Conservation (phyloP, 2,888 invertebrate genomes). For the Agrochola litura region DNA sequence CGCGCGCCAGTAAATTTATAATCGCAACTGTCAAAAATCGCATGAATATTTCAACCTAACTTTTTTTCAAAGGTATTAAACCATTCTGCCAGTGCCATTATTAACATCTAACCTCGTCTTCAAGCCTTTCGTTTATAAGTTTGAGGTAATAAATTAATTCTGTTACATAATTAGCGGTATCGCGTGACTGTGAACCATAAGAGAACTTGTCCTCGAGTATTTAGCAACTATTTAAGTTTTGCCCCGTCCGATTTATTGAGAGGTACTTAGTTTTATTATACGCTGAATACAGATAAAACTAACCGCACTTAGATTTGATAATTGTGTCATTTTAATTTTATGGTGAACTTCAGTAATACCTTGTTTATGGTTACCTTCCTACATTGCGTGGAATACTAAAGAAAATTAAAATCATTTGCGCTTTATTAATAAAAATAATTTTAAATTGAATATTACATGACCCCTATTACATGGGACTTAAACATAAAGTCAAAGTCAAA, state of each 20-base stretch:
- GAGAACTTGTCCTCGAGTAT: slow-evolving; percentile 81
- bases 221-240: slow-evolving; percentile 80
- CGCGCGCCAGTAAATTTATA: slow-evolving; percentile 14
- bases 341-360: slow-evolving; percentile 22
- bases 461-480: no score
- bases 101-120: slow-evolving; percentile 56
- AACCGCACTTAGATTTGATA: slow-evolving; percentile 52
- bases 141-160: slow-evolving; percentile 81
- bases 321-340: slow-evolving; percentile 46
- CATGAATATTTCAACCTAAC: slow-evolving; percentile 3
- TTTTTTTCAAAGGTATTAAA: slow-evolving; percentile 37
- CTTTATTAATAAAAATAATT: slow-evolving; percentile 34
- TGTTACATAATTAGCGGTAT: slow-evolving; percentile 85
- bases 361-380: slow-evolving; percentile 25
- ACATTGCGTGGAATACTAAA: not conserved
- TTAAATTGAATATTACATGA: slow-evolving; percentile 26
- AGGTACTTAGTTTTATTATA: slow-evolving; percentile 68
- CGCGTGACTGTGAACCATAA: slow-evolving; percentile 86
- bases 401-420: slow-evolving; percentile 4
- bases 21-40: slow-evolving; percentile 29
- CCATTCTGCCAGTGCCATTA: slow-evolving; percentile 52
- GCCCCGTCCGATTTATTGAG: slow-evolving; percentile 79
- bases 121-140: slow-evolving; percentile 59
- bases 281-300: slow-evolving; percentile 57
- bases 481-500: no score